Base-by-base conservation (phyloP, 2,113 vertebrate species). In the Dipodomys merriami region DNA sequence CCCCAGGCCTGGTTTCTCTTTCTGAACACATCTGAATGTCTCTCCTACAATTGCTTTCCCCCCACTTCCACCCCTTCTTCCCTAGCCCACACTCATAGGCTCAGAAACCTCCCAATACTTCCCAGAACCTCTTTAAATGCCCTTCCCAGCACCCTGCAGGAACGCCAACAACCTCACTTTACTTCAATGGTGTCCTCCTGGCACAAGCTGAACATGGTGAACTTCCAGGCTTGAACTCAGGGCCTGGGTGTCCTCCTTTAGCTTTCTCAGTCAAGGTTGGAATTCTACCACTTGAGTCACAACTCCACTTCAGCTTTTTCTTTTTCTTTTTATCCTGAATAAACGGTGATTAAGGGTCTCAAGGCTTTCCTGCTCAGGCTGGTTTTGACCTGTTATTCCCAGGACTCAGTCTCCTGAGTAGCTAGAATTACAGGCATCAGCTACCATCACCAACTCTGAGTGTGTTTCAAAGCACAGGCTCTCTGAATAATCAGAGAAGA, bases 121-220 rank as follows among this genome's bases (percentile, higher is more conserved):
- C 29, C 6, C 23, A 35, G 29, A 16, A 57, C 19, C 5, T 57
- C 49, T 64, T 16, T 27, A 64, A 74, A n/a, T 2, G 12, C 22
- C 53, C 22, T 44, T 39, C 6, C 30, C 10, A 0, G 2, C 1
- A 29, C 7, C 73, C 20, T 19, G 11, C 44, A 11, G 33, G 30
- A 44, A 71, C 35, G 53, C 49, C 22, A 33, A 0, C 0, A 7
- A 7, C 23, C 3, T 2, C 25, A 7, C 11, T 44, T 44, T 49
- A 9, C 69, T 60, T 62, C 72, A 18, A 3, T 33, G 30, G 18
- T 12, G 22, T 68, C 30, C 12, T 73, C 78, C 35, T 6, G 18
- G 6, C 7, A 30, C 23, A 13, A 25, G 27, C 6, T 8, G 6
- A 68, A 39, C 60, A 53, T 2, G 7, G 30, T 65, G 46, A 12